These are phyloP conservation scores for zebrafish (Danio rerio) DNA, from an alignment of 2,113 vertebrate species.

Conservation along the genomic window DNA sequence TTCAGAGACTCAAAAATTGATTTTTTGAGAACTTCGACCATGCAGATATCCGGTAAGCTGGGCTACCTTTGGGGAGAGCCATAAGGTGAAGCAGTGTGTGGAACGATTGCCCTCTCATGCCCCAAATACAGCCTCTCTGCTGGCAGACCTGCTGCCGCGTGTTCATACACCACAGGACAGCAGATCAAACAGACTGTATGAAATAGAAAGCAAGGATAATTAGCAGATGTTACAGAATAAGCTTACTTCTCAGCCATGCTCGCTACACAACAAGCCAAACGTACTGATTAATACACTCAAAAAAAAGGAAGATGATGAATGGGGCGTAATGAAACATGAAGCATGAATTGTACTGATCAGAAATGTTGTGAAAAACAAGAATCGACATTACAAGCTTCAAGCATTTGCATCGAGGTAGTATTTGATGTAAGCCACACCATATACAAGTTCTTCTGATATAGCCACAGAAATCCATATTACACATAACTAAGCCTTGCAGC, in stretches of 20 bases:
- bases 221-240: conserved; percentile 79
- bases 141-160: neutral
- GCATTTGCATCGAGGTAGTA: neutral
- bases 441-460: conserved; percentile 1
- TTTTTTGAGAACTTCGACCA: conserved; percentile 4
- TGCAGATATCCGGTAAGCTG: conserved; percentile 13
- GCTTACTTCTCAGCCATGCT: conserved; percentile 27
- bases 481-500: neutral
- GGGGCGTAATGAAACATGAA: neutral
- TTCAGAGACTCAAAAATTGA: conserved; percentile 24
- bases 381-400: neutral
- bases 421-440: neutral
- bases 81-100: neutral
- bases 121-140: conserved; percentile 48
- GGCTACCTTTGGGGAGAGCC: conserved; percentile 1
- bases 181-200: conserved; percentile 79
- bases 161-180: conserved; percentile 69
- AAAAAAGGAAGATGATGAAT: neutral
- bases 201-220: conserved; percentile 80
- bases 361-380: neutral
- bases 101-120: conserved; percentile 10
- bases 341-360: neutral
- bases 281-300: conserved; percentile 13
- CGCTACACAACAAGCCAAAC: conserved; percentile 7
- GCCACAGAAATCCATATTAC: neutral